These are phyloP conservation scores for Celastrina argiolus DNA, from an alignment of 2,888 invertebrate genomes.

Conservation along the genomic window DNA sequence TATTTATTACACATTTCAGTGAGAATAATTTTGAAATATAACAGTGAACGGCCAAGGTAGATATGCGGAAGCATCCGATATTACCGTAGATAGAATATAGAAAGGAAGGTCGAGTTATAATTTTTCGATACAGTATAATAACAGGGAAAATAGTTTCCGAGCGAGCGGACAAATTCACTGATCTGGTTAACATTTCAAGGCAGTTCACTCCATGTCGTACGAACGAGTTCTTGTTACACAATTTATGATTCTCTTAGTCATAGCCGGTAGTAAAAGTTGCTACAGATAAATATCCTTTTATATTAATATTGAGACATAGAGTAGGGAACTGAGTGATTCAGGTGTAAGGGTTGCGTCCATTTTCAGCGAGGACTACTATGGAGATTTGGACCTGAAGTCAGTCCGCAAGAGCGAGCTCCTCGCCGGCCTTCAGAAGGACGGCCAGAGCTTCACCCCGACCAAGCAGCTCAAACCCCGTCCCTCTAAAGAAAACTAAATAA, in stretches of 20 bases:
- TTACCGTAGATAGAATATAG: constrained; percentile 19
- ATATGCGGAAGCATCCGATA: constrained; percentile 15
- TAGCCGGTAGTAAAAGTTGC: constrained; percentile 58
- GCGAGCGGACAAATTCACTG: constrained; percentile 55
- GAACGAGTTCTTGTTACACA: constrained; percentile 66
- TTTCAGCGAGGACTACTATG: constrained; percentile 97
- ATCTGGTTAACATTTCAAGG: constrained; percentile 67
- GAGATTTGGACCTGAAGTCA: constrained; percentile 95
- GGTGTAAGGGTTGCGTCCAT: constrained; percentile 71
- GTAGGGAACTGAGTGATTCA: constrained; percentile 39
- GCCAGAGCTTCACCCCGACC: constrained; percentile 64
- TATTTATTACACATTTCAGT: not conserved
- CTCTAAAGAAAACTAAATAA: constrained; percentile 72
- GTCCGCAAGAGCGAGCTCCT: constrained; percentile 96
- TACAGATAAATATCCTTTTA: constrained; percentile 57
- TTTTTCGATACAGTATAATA: constrained; percentile 27
- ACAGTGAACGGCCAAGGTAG: constrained; percentile 3
- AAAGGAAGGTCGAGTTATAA: constrained; percentile 39
- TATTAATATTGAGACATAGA: constrained; percentile 29
- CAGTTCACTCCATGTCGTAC: constrained; percentile 56
- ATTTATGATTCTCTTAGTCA: constrained; percentile 50
- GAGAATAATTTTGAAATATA: not conserved
- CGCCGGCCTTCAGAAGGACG: constrained; percentile 84
- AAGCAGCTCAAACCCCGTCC: constrained; percentile 77
- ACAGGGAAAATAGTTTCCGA: constrained; percentile 42